Base-by-base conservation (phyloP, 2,113 vertebrate species). In the Dendropsophus ebraccatus region DNA sequence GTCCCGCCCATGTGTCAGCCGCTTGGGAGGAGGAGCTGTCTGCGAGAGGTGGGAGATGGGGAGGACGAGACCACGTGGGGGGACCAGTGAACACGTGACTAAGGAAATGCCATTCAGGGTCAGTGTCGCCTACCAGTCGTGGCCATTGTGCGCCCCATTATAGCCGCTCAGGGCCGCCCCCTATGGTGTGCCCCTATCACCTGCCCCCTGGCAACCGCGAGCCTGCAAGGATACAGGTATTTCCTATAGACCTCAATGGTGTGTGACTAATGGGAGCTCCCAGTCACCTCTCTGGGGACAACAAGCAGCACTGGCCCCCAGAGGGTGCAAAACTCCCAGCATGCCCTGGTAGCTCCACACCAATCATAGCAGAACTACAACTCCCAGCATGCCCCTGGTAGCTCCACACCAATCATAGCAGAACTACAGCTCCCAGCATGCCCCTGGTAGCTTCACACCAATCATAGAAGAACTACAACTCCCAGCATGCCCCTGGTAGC, bases 31-130 rank as follows among this genome's bases (percentile, higher is more conserved):
- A 58, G 58, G 58, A 23, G 73, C 70, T 85, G 58, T 77, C 58
- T 85, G 73, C 8, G 2, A n/a, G n/a, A n/a, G 25, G 83, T 28
- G 60, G 9, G 73, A 72, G 67, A 41, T 9, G n/a, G 11, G 32
- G 13, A n/a, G 62, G 62, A 25, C 54, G 21, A 30, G 16, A 67
- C 75, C 83, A 85, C 83, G 83, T 85, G 83, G 74, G 83, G 3
- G 47, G 25, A 21, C 52, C 21, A 54, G 14, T 28, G 30, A 60
- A 21, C 83, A 78, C 47, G 75, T 85, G 83, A 85, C 58, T 47
- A 47, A 60, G 54, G 74, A 69, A 77, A 73, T 79, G 74, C 67
- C 75, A 79, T 79, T 58, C 30, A 85, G 83, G 83, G 83, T 85
- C 83, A 85, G 74, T 35, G 54, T 76, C 37, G 47, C 21, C 30